Conservation (phyloP, 2,888 invertebrate species). For the Dendrolimus pini region DNA sequence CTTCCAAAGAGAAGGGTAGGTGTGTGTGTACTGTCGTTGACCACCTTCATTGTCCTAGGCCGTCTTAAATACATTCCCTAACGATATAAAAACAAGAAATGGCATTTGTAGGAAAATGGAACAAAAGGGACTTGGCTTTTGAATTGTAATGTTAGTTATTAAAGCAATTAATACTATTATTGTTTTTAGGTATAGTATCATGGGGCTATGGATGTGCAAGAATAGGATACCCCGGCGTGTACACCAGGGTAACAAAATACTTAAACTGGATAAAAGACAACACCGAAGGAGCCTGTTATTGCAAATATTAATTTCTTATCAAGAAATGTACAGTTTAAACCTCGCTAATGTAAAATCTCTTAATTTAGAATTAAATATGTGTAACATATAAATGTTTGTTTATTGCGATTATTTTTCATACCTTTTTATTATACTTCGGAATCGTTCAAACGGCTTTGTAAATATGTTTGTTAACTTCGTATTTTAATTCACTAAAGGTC, state of each 20-base stretch:
- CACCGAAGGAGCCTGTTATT: constrained; percentile 88
- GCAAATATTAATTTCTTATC: constrained; percentile 67
- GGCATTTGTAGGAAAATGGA: no score
- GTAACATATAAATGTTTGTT: not conserved
- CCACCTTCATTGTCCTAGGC: no score
- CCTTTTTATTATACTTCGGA: no score
- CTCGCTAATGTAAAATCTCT: not conserved
- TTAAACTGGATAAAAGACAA: constrained; percentile 88
- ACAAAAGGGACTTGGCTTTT: no score
- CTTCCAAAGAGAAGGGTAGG: no score
- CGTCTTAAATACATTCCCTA: no score
- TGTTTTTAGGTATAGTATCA: constrained; percentile 83
- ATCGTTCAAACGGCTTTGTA: no score
- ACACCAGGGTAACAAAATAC: constrained; percentile 88
- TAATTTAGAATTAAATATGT: not conserved
- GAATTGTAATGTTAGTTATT: no score
- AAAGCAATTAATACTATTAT: not conserved
- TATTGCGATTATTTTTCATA: not conserved
- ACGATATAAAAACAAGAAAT: no score
- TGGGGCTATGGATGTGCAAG: constrained; percentile 94
- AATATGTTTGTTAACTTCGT: no score
- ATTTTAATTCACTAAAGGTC: no score
- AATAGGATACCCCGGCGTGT: constrained; percentile 90
- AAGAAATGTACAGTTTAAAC: not conserved
- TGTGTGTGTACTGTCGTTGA: no score